These are phyloP conservation scores for Coenobita brevimanus DNA, from an alignment of 1,140 invertebrate genomes.

Conservation along the genomic window DNA sequence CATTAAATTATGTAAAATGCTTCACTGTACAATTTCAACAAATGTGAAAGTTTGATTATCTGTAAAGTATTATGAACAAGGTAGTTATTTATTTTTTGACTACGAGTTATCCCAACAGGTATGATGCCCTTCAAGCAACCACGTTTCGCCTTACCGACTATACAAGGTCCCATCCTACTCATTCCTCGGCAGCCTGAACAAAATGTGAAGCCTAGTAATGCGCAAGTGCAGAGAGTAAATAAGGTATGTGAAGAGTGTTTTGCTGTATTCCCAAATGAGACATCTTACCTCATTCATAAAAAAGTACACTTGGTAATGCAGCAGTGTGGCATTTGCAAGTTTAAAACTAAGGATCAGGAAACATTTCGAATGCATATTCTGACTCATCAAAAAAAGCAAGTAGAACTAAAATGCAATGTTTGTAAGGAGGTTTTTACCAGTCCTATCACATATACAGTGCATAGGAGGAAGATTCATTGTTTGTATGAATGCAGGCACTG, in stretches of 20 bases:
- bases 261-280: neutral
- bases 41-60: no score
- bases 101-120: conserved; percentile 39
- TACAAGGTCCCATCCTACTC: neutral
- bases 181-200: neutral
- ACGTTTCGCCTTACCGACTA: neutral
- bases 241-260: conserved; percentile 56
- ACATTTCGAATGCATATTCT: conserved; percentile 15
- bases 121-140: neutral
- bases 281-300: conserved; percentile 26
- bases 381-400: neutral
- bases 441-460: conserved; percentile 17
- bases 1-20: no score
- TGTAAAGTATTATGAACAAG: no score
- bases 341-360: conserved; percentile 31
- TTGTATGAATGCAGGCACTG: conserved; percentile 52
- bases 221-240: conserved; percentile 1
- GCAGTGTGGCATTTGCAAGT: conserved; percentile 39
- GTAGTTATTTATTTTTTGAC: neutral
- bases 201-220: neutral
- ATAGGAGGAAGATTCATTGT: conserved; percentile 45
- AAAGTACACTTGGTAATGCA: conserved; percentile 12
- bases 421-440: conserved; percentile 33
- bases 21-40: no score
- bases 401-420: conserved; percentile 29